Conservation (phyloP, 37 sponge, comb jelly and placozoan genomes). For the Aplysina aerophoba region DNA sequence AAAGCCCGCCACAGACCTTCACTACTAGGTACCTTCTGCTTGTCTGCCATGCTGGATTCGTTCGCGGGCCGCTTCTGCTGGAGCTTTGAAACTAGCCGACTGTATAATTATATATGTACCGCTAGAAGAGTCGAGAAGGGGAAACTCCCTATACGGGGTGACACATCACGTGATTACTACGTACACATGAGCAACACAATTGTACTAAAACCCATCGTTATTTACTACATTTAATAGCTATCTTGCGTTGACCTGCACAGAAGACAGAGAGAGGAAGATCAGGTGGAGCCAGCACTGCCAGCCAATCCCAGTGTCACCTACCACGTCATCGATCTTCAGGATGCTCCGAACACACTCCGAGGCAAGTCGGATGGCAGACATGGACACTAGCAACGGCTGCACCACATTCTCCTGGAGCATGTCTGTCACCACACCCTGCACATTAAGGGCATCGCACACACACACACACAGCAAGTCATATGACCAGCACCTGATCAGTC, state of each 20-base stretch:
- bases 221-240: not conserved
- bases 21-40: not conserved
- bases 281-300: too few relatives aligned
- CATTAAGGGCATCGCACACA: not conserved
- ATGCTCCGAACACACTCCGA: slow-evolving; percentile 96
- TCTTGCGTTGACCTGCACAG: slow-evolving; percentile 29
- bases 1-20: not conserved
- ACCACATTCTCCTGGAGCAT: slow-evolving; percentile 97
- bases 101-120: too few relatives aligned
- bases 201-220: too few relatives aligned
- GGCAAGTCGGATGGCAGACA: slow-evolving; percentile 89
- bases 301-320: slow-evolving; percentile 36
- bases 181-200: too few relatives aligned
- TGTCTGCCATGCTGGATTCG: slow-evolving; percentile 27
- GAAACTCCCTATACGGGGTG: too few relatives aligned
- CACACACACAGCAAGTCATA: not conserved
- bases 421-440: slow-evolving; percentile 87
- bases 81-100: too few relatives aligned
- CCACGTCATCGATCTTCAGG: slow-evolving; percentile 98
- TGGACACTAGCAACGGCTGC: slow-evolving; percentile 95
- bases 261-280: not conserved
- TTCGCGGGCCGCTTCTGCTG: too few relatives aligned
- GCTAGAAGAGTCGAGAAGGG: too few relatives aligned
- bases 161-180: too few relatives aligned
- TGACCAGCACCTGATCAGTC: not conserved